A percentile compares a stretch with the other conserved stretches of the same genome.
phyloP scores from a whole-genome alignment of 2,113 vertebrate species.

The Petrocephalus zakoni region DNA sequence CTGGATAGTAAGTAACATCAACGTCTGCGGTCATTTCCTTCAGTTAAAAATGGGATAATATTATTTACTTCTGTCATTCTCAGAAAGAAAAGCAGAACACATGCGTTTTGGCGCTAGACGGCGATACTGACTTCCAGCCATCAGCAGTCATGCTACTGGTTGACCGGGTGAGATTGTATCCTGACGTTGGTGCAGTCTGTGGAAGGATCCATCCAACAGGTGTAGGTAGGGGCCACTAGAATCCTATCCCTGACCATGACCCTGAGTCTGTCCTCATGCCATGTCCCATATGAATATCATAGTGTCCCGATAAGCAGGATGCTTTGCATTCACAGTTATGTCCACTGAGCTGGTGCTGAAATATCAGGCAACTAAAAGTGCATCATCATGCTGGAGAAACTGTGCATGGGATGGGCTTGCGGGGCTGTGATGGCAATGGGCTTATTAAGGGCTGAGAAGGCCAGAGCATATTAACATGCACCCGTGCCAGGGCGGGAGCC shows the following conservation, averaged over 20 bases:
- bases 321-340: not conserved
- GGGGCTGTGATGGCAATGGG: not conserved
- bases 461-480: not conserved
- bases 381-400: not conserved
- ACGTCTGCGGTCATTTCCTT: not conserved
- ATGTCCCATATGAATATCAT: not conserved
- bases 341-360: not conserved
- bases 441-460: not conserved
- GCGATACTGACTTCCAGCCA: conserved; percentile 73
- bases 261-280: not conserved
- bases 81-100: conserved; percentile 52
- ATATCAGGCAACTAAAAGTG: not conserved
- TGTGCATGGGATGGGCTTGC: not conserved
- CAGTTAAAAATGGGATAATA: not conserved
- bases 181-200: conserved; percentile 68
- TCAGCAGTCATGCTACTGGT: conserved; percentile 65
- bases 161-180: conserved; percentile 67
- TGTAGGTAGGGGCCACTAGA: conserved; percentile 55
- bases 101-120: conserved; percentile 69
- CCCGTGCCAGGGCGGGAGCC: not conserved
- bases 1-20: conserved; percentile 39
- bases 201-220: conserved; percentile 74
- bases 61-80: not conserved
- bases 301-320: not conserved
- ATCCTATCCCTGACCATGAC: not conserved